Base-by-base conservation (phyloP, 2,888 invertebrate species). In the Drosophila merina region DNA sequence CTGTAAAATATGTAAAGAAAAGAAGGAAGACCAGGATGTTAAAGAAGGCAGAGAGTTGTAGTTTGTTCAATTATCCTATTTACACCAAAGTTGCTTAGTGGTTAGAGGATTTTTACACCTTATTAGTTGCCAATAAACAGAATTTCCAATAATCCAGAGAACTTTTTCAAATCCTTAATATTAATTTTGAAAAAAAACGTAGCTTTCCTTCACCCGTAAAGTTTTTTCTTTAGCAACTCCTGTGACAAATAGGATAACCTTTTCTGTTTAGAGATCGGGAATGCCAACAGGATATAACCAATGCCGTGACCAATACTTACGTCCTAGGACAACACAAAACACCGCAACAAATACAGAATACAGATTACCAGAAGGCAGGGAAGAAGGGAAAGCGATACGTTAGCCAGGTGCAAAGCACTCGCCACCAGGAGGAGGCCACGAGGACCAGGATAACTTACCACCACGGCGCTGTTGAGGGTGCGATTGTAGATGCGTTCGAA, bases 401-500 rank as follows among this genome's bases (percentile, higher is more conserved):
- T 71, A 71, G 38, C 54, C 51, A 64, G 44, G 44, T 36, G 63
- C 38, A 7, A 25, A 9, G 33, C 25, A 69, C 7, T 38, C 12
- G 5, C 25, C n/a, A 51, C 28, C 12, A 20, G 20, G 20, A 20
- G 20, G 20, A 20, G 20, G 4, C 5, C 4, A n/a, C 36, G 7
- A 9, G 36, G 48, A 47, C 1, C n/a, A 2, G 8, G 14, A 10
- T 12, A 0, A 83, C 79, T 87, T 93, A 95, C 95, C 93, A 92
- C 92, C 55, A 95, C 92, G 76, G 94, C 94, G 85, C 94, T 94
- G 76, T 93, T 93, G 76, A 96, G 89, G 0, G 95, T 95, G 80
- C 95, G 94, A 89, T 95, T 94, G 90, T 94, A 95, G 47, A 94
- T 92, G 25, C 94, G 92, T 88, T 95, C 95, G 92, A 95, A 96